Percentiles rank a stretch among this genome's conserved stretches.
Conservation (phyloP, 2,113 vertebrate genomes). For the Carassius auratus region DNA sequence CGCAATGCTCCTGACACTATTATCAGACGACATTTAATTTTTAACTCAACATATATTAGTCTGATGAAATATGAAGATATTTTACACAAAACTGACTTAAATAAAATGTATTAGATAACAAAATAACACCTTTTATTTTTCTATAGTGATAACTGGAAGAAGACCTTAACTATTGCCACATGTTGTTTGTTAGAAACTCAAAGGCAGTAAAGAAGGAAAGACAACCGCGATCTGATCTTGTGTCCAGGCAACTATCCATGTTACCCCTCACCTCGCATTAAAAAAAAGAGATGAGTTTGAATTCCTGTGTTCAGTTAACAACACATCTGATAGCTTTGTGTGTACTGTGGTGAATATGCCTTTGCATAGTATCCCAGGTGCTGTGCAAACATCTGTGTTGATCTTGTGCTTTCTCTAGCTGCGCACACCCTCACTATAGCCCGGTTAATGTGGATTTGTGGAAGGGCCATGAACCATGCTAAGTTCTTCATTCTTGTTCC, state of each 20-base stretch:
- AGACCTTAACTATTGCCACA: no score
- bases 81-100: no score
- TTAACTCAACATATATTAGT: no score
- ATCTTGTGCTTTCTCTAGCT: constrained; percentile 54
- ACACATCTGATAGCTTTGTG: constrained; percentile 8
- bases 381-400: constrained; percentile 67
- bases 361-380: constrained; percentile 50
- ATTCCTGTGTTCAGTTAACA: not conserved
- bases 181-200: no score
- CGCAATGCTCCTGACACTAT: no score
- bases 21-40: no score
- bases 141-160: no score
- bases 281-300: not conserved
- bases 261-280: not conserved
- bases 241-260: not conserved
- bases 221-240: constrained; percentile 1
- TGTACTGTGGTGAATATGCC: not conserved
- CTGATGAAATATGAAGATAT: no score
- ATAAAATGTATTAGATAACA: no score
- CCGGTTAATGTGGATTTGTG: constrained; percentile 47
- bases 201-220: not conserved
- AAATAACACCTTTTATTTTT: no score
- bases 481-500: constrained; percentile 64
- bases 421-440: not conserved
- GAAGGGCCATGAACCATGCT: constrained; percentile 51